Evolutionary conservation across 2,888 invertebrate genomes (phyloP).

Genomic region (Phoronis australis): DNA sequence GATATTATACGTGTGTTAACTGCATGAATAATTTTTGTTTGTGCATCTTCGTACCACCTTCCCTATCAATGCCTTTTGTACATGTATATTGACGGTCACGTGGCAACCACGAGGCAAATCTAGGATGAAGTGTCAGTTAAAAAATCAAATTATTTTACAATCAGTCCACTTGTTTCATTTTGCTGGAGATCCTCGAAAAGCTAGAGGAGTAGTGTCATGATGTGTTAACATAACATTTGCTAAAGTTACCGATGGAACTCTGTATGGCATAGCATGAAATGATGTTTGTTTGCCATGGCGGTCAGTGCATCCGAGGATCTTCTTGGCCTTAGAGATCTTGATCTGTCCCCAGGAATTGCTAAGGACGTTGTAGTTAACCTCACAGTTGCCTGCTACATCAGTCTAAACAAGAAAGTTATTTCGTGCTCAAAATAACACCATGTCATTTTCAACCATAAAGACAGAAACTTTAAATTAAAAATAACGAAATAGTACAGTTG

Average conservation of each 20-base stretch:
- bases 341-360: constrained; percentile 25
- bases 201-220: no score
- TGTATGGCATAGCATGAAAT: constrained; percentile 44
- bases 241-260: constrained; percentile 41
- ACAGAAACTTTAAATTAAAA: no score
- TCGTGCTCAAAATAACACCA: background rate
- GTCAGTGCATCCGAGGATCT: constrained; percentile 41
- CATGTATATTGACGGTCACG: no score
- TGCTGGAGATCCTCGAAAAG: no score
- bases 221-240: no score
- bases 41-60: no score
- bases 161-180: no score
- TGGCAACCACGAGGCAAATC: no score
- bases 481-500: background rate
- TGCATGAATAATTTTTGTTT: constrained; percentile 22
- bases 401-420: constrained; percentile 48
- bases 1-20: constrained; percentile 60
- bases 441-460: no score
- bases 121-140: no score
- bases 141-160: no score
- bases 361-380: constrained; percentile 63
- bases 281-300: constrained; percentile 35
- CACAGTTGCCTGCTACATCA: constrained; percentile 79
- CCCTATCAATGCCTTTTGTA: no score
- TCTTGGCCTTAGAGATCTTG: constrained; percentile 40